phyloP scores from a whole-genome alignment of 2,113 vertebrate genomes.

The Alaudala cheleensis region DNA sequence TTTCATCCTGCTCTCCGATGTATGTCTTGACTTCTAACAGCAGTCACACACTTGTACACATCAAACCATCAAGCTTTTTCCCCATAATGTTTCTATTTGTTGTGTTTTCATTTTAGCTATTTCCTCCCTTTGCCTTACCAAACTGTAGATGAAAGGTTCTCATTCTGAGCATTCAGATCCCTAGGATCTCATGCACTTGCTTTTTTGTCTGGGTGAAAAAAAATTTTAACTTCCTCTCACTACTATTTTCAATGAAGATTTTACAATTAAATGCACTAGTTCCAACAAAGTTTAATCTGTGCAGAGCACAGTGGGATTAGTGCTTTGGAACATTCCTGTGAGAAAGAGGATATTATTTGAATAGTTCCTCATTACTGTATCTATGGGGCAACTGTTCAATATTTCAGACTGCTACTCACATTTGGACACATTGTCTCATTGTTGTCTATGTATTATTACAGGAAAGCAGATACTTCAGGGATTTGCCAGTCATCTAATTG shows the following conservation, averaged over 20 bases:
- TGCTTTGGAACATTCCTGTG: background rate
- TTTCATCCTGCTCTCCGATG: background rate
- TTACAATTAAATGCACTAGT: background rate
- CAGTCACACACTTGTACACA: background rate
- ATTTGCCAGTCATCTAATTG: background rate
- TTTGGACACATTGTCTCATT: background rate
- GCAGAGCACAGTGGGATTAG: background rate
- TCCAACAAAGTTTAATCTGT: background rate
- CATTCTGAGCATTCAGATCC: background rate
- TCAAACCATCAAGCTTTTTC: background rate
- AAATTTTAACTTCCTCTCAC: background rate
- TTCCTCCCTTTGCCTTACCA: background rate
- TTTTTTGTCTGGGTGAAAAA: background rate
- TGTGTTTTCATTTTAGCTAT: background rate
- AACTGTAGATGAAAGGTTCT: background rate
- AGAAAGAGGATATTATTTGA: background rate
- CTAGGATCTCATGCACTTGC: background rate
- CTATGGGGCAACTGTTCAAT: background rate
- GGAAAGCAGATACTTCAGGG: conserved; percentile 18
- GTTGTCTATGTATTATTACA: background rate
- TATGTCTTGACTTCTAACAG: background rate
- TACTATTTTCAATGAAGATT: background rate
- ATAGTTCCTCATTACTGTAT: background rate
- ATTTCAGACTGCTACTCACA: background rate
- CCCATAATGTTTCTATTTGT: background rate